Base-by-base conservation (phyloP, 2,797 vertebrate species). In the Babyrousa celebensis region DNA sequence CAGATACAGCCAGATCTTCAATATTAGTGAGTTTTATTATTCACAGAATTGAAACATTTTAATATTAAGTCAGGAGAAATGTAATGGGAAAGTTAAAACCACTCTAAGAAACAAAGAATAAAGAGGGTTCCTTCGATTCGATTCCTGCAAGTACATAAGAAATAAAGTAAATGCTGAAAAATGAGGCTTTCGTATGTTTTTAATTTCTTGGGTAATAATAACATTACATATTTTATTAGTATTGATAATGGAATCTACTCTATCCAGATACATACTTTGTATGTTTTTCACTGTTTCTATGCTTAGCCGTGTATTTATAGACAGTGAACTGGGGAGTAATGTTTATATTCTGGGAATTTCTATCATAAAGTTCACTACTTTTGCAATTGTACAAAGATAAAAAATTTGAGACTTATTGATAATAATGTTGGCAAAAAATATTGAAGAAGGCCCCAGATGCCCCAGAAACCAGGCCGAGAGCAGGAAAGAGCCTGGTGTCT, bases 91-190 rank as follows among this genome's bases (percentile, higher is more conserved):
- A 72, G 15, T 72, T 67, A 85, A 91, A 94, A 85, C 25, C 88
- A 87, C 48, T 86, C 6, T 77, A 79, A 72, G 48, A 91, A 96
- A 83, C 9, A 94, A 94, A 68, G 17, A 87, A 43, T 40, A 29
- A 21, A 77, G 40, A 65, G 1, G 18, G 29, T 86, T 60, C 27
- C 56, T 84, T 88, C 6, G 68, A 91, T 20, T 89, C 9, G 29
- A n/a, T 84, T 94, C 65, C 18, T 92, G 17, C 14, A 91, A 75
- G 20, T 29, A 21, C 14, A 48, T 6, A 75, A 58, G 67, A 70
- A 72, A 74, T n/a, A 16, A 91, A 52, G 40, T 36, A 6, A 77
- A 63, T n/a, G 11, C 83, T 36, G 20, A 91, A 80, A 84, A 67
- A 18, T 2, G 14, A 67, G 8, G n/a, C 17, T 83, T 89, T 79